Evolutionary conservation across 2,888 invertebrate species (phyloP).

Genomic region (Orthosia cruda): DNA sequence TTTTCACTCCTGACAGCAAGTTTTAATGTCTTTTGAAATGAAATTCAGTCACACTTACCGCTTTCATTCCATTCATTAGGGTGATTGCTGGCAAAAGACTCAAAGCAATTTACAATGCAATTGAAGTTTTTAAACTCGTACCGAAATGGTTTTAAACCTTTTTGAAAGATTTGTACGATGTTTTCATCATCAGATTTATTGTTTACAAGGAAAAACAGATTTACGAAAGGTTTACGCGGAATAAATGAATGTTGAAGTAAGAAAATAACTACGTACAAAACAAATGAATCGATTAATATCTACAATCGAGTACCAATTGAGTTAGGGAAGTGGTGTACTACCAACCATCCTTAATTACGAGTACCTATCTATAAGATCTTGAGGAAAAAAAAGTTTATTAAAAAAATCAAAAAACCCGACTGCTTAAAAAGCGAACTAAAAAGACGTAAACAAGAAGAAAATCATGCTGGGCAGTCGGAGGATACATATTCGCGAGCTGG

Average conservation of each 20-base stretch:
- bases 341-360: not conserved
- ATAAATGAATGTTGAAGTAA: not conserved
- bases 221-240: not conserved
- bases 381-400: no score
- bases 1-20: conserved; percentile 89
- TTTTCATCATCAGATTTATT: not conserved
- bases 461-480: no score
- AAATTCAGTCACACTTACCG: conserved; percentile 84
- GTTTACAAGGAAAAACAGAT: not conserved
- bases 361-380: not conserved
- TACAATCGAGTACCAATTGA: not conserved
- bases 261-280: not conserved
- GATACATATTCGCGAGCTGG: no score
- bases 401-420: no score
- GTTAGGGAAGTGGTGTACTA: not conserved
- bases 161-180: not conserved
- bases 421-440: no score
- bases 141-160: not conserved
- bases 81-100: conserved; percentile 64
- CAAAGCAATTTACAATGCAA: conserved; percentile 36
- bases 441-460: no score
- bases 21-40: conserved; percentile 90
- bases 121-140: conserved; percentile 9
- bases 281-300: not conserved
- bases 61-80: conserved; percentile 77